These are phyloP conservation scores for Eudemis profundana DNA, from an alignment of 2,888 invertebrate species.

Conservation along the genomic window DNA sequence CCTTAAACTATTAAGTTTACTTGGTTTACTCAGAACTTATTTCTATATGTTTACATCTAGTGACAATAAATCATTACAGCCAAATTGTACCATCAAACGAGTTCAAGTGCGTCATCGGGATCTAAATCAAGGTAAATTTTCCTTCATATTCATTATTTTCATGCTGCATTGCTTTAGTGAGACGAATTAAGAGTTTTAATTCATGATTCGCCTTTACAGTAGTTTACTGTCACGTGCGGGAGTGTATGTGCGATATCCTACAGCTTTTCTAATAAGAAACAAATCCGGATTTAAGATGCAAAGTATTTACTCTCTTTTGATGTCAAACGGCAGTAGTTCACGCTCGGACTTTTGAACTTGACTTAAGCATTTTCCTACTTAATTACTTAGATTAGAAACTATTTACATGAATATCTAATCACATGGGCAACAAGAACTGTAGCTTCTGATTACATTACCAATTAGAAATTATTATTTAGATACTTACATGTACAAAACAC, in stretches of 20 bases:
- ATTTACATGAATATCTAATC: neutral
- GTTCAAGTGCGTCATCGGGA: constrained; percentile 49
- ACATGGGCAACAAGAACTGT: neutral
- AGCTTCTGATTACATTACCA: neutral
- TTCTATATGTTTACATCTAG: constrained; percentile 29
- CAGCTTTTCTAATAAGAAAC: constrained; percentile 16
- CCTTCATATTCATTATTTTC: constrained; percentile 58
- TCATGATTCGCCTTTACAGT: constrained; percentile 46
- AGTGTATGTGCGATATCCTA: neutral
- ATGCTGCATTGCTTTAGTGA: constrained; percentile 55
- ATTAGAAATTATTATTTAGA: neutral
- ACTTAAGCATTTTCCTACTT: constrained; percentile 18
- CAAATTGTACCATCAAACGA: neutral
- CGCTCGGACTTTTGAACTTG: constrained; percentile 28
- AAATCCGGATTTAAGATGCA: neutral
- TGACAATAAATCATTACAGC: constrained; percentile 10
- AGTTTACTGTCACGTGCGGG: constrained; percentile 40
- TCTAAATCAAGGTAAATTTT: constrained; percentile 63
- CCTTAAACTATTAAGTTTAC: constrained; percentile 36
- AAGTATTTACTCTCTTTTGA: constrained; percentile 6
- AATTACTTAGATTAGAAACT: constrained; percentile 24
- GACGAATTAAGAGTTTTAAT: constrained; percentile 55
- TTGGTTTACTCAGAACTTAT: constrained; percentile 25
- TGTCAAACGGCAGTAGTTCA: constrained; percentile 7
- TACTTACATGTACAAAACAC: neutral